Evolutionary conservation across 2,113 vertebrate species (phyloP).

Genomic region (Pseudois nayaur): DNA sequence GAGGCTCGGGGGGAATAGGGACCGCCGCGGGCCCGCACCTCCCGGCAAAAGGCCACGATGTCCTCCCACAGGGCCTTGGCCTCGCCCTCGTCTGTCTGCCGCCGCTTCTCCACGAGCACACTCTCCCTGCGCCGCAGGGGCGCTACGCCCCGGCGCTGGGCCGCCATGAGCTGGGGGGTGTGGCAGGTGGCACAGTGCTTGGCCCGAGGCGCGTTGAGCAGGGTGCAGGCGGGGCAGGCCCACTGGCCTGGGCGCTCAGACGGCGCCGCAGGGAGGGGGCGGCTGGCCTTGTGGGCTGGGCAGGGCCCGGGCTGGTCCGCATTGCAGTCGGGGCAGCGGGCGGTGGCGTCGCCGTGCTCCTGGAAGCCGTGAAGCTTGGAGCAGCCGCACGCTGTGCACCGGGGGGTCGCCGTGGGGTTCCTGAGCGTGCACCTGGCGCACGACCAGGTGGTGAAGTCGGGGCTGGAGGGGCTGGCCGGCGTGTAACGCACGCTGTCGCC

Average conservation of each 20-base stretch:
- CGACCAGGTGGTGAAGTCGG: constrained; percentile 95
- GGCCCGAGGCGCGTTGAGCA: constrained; percentile 89
- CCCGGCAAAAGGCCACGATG: constrained; percentile 95
- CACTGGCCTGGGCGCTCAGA: constrained; percentile 81
- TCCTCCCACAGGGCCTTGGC: constrained; percentile 98
- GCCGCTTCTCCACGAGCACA: constrained; percentile 93
- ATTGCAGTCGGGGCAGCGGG: constrained; percentile 83
- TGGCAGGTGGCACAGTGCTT: constrained; percentile 95
- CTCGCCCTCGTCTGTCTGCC: constrained; percentile 94
- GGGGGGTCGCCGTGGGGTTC: constrained; percentile 87
- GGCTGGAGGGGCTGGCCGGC: constrained; percentile 93
- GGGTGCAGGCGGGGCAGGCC: constrained; percentile 94
- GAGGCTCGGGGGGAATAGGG: neutral
- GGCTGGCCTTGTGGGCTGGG: constrained; percentile 78
- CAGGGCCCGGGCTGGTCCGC: constrained; percentile 66
- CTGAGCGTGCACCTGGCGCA: constrained; percentile 96
- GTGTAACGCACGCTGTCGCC: constrained; percentile 93
- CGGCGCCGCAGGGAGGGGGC: constrained; percentile 75
- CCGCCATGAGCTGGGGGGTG: constrained; percentile 91
- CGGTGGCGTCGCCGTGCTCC: constrained; percentile 80
- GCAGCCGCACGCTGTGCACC: constrained; percentile 91
- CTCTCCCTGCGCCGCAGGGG: constrained; percentile 93
- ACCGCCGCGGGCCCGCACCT: constrained; percentile 73
- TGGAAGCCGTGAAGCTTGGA: constrained; percentile 98
- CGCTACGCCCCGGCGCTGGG: constrained; percentile 84